Evolutionary conservation across 2,113 vertebrate genomes (phyloP).

Genomic region (Myiagra hebetior): DNA sequence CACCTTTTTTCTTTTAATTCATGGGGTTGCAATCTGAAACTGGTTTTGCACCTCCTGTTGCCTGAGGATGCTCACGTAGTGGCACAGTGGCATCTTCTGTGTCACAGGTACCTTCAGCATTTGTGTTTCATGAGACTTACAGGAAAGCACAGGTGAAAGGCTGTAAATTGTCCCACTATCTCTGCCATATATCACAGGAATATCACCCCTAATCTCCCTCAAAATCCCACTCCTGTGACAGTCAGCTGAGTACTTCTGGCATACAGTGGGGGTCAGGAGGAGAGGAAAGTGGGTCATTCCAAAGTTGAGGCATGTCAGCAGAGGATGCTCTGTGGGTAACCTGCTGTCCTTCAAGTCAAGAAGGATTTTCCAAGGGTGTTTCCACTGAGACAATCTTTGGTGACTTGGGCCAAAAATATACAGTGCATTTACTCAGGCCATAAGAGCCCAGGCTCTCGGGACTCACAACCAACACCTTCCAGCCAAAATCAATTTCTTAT

Average conservation of each 20-base stretch:
- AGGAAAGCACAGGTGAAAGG: background rate
- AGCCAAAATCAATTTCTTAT: background rate
- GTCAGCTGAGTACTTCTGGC: background rate
- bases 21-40: background rate
- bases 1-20: background rate
- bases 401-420: background rate
- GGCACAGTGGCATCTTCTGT: background rate
- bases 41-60: background rate
- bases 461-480: background rate
- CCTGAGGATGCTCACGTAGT: fast-evolving
- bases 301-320: background rate
- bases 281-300: background rate
- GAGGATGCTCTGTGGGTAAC: background rate
- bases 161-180: background rate
- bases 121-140: background rate
- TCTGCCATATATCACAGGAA: background rate
- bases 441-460: background rate
- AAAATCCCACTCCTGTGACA: background rate
- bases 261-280: background rate
- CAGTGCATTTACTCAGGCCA: background rate
- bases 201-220: background rate
- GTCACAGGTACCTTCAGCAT: background rate
- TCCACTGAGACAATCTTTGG: background rate
- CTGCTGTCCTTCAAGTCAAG: background rate
- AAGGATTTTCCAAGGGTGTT: background rate